A percentile compares a stretch with the other conserved stretches of the same genome.
Evolutionary conservation across 2,113 vertebrate genomes (phyloP).

Genomic region (Leucoraja erinaceus): DNA sequence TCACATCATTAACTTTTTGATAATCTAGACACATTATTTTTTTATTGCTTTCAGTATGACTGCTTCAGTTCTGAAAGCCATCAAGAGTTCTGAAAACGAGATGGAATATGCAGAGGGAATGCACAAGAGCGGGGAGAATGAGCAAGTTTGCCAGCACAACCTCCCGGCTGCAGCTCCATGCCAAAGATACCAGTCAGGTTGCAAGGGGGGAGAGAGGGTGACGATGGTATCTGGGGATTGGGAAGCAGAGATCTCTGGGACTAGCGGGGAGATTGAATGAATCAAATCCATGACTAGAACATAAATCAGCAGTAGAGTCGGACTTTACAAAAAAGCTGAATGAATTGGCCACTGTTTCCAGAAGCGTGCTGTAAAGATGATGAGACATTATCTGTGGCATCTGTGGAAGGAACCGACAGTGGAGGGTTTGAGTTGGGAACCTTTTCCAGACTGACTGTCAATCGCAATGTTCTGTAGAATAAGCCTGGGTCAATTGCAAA

Average conservation of each 20-base stretch:
- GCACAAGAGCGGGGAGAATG: background rate
- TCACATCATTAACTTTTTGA: constrained; percentile 13
- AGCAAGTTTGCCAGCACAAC: background rate
- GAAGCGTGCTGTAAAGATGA: background rate
- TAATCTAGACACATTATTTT: background rate
- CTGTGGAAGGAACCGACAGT: no score
- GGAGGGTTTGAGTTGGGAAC: no score
- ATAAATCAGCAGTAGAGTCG: background rate
- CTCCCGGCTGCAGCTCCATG: no score
- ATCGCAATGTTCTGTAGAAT: background rate
- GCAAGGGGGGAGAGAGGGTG: background rate
- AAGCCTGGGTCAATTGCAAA: background rate
- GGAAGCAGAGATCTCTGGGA: background rate
- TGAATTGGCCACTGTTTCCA: background rate
- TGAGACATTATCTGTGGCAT: background rate
- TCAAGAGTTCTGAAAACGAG: background rate
- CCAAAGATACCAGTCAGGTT: background rate
- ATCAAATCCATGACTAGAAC: background rate
- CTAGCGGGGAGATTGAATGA: background rate
- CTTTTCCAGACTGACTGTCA: background rate
- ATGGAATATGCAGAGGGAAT: background rate
- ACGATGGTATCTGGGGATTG: background rate
- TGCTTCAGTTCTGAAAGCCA: background rate
- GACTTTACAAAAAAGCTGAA: background rate
- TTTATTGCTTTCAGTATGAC: background rate